Evolutionary conservation across 2,888 invertebrate species (phyloP).

Genomic region (Cheilosia urbana): DNA sequence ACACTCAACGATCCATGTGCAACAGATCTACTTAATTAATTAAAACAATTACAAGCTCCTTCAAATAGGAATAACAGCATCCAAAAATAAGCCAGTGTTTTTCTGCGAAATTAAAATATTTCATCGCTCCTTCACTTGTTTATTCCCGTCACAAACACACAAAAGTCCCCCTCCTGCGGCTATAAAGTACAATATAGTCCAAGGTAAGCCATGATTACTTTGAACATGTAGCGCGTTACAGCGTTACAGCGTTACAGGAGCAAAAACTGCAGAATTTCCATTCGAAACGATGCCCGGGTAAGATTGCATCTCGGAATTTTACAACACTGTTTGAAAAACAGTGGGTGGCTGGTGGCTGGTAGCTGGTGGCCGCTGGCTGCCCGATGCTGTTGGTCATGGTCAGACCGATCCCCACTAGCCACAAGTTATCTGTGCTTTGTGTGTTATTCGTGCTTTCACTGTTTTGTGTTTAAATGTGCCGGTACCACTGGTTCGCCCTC

Average conservation of each 20-base stretch:
- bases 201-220: slow-evolving; percentile 72
- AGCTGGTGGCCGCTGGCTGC: slow-evolving; percentile 1
- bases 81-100: neutral
- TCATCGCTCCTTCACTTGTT: slow-evolving; percentile 45
- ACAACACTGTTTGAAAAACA: slow-evolving; percentile 58
- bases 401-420: slow-evolving; percentile 45
- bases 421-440: slow-evolving; percentile 55
- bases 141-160: slow-evolving; percentile 24
- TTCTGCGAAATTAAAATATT: slow-evolving; percentile 10
- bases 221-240: slow-evolving; percentile 51
- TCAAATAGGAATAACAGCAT: slow-evolving; percentile 3
- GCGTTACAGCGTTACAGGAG: slow-evolving; percentile 38
- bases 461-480: slow-evolving; percentile 47
- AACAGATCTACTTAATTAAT: slow-evolving; percentile 36
- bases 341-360: neutral
- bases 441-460: slow-evolving; percentile 51
- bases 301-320: slow-evolving; percentile 68
- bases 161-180: slow-evolving; percentile 38
- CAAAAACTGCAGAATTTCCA: slow-evolving; percentile 59
- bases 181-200: slow-evolving; percentile 70
- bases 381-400: slow-evolving; percentile 58
- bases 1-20: no score
- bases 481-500: slow-evolving; percentile 4
- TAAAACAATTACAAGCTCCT: slow-evolving; percentile 36
- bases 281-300: slow-evolving; percentile 60